Conservation (phyloP, 2,113 vertebrate genomes). For the Heteronetta atricapilla region DNA sequence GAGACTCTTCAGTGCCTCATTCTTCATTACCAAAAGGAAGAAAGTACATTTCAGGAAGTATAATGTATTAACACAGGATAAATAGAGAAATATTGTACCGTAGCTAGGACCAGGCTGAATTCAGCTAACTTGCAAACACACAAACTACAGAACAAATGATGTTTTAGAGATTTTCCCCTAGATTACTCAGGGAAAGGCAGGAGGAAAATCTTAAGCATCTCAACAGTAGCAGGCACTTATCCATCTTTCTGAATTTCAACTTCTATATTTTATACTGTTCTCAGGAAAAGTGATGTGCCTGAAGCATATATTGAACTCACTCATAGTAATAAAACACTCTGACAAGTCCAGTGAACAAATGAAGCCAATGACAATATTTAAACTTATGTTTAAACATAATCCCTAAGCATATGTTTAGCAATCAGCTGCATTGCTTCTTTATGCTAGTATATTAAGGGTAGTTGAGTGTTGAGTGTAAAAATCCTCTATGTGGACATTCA, state of each 20-base stretch:
- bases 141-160: neutral
- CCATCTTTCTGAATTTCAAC: neutral
- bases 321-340: neutral
- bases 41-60: neutral
- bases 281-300: neutral
- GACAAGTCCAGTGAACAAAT: neutral
- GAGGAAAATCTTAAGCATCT: fast-evolving
- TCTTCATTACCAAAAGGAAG: neutral
- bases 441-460: neutral
- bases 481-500: neutral
- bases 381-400: neutral
- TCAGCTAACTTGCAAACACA: neutral
- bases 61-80: neutral
- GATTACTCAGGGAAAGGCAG: neutral
- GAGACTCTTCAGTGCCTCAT: neutral
- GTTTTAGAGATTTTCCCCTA: neutral
- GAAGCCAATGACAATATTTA: neutral
- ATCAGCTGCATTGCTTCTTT: neutral
- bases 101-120: neutral
- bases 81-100: neutral
- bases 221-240: neutral
- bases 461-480: neutral
- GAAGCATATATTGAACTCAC: neutral
- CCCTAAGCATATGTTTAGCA: neutral
- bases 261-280: neutral